A percentile compares a stretch with the other conserved stretches of the same genome.
Evolutionary conservation across 2,113 vertebrate genomes (phyloP).

Genomic region (Megaceryle torquata): DNA sequence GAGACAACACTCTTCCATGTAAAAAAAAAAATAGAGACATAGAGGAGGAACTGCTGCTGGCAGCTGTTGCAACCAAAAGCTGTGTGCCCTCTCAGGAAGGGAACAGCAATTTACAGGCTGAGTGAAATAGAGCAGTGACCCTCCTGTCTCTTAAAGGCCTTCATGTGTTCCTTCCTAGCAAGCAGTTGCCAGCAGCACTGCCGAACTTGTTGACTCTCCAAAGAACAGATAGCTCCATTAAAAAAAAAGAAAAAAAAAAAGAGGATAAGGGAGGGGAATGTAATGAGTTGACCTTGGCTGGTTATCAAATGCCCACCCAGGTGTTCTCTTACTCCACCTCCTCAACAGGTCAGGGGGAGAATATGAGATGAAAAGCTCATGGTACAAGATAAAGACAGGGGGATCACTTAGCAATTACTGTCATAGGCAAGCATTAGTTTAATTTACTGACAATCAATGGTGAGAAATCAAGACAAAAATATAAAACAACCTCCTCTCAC

Average conservation of each 20-base stretch:
- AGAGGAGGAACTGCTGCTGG: accelerated
- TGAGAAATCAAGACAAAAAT: background rate
- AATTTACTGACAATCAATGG: background rate
- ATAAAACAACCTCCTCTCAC: background rate
- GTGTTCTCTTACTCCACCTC: background rate
- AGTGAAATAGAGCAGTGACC: background rate
- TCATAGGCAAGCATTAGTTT: background rate
- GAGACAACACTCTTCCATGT: background rate
- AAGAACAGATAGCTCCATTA: background rate
- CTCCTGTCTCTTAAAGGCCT: background rate
- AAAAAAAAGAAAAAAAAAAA: background rate
- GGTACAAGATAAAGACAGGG: background rate
- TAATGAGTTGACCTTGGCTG: background rate
- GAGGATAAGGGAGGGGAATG: accelerated
- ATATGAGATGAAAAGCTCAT: background rate
- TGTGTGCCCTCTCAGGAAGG: background rate
- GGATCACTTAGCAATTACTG: background rate
- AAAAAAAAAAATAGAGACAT: background rate
- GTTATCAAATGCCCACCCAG: background rate
- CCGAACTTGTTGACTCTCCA: background rate
- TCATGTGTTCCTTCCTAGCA: background rate
- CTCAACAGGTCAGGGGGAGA: background rate
- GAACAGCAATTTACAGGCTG: background rate
- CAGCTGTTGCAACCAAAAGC: background rate
- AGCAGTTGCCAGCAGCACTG: background rate